phyloP scores from a whole-genome alignment of 2,113 vertebrate species.

The Anoplopoma fimbria region DNA sequence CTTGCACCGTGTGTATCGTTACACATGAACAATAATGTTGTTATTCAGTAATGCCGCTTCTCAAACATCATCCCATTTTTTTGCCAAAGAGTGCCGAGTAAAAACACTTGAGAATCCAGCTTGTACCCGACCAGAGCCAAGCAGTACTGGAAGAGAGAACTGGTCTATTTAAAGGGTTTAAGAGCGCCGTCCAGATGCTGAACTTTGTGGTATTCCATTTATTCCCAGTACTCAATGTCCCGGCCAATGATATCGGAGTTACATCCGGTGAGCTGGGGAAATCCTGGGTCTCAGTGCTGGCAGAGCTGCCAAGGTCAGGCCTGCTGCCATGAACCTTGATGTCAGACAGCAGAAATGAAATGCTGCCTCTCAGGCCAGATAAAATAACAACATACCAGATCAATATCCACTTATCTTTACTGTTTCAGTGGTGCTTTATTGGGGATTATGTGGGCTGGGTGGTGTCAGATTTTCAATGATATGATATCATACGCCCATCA shows the following conservation, averaged over 20 bases:
- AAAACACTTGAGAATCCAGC: conserved; percentile 43
- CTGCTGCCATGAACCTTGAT: conserved; percentile 68
- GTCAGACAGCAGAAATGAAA: conserved; percentile 70
- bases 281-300: conserved; percentile 72
- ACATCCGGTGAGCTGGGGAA: conserved; percentile 71
- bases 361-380: conserved; percentile 46
- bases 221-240: conserved; percentile 78
- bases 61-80: conserved; percentile 36
- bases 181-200: conserved; percentile 68
- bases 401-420: conserved; percentile 50
- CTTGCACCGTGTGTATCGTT: conserved; percentile 12
- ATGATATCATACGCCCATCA: not conserved
- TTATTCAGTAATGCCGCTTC: conserved; percentile 36
- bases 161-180: conserved; percentile 72
- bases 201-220: conserved; percentile 74
- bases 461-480: conserved; percentile 18
- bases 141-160: conserved; percentile 39
- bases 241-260: conserved; percentile 72
- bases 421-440: conserved; percentile 28
- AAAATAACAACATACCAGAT: conserved; percentile 12
- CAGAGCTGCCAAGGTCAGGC: conserved; percentile 63
- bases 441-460: conserved; percentile 10
- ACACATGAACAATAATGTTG: conserved; percentile 18
- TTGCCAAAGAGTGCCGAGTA: conserved; percentile 39
- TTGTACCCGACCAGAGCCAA: conserved; percentile 32